These are phyloP conservation scores for Orchestia grillus DNA, from an alignment of 1,140 invertebrate species.

Conservation along the genomic window DNA sequence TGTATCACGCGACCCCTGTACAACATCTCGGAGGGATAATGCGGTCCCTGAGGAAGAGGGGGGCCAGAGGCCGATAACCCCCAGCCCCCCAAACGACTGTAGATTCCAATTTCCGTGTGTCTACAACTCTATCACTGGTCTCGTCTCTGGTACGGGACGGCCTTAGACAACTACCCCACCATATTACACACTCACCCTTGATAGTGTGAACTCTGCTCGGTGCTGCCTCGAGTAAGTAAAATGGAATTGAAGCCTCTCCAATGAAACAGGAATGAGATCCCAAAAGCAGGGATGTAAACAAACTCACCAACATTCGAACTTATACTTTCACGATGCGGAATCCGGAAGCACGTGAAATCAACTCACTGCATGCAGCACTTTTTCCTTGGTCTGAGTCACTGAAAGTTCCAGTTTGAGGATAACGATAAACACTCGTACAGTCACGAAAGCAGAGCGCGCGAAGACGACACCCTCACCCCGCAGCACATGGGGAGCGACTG, in stretches of 20 bases:
- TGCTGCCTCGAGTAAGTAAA: neutral
- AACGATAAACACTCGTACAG: neutral
- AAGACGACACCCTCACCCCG: neutral
- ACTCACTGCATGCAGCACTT: neutral
- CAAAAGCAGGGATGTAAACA: neutral
- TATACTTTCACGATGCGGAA: neutral
- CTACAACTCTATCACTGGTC: neutral
- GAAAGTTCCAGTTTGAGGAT: neutral
- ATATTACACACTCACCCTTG: neutral
- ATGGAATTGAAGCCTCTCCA: neutral
- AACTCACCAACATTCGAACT: neutral
- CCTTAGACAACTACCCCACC: neutral
- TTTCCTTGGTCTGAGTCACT: neutral
- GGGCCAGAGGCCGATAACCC: conserved; percentile 17
- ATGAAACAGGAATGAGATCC: neutral
- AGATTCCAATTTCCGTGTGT: neutral
- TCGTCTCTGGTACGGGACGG: neutral
- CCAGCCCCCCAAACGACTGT: neutral
- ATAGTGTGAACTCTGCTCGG: neutral
- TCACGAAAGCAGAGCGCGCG: neutral
- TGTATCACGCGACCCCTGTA: neutral
- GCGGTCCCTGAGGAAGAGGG: conserved; percentile 20
- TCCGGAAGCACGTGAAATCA: neutral
- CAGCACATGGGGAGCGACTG: neutral
- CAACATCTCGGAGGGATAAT: neutral